phyloP scores from a whole-genome alignment of 2,888 invertebrate species.

The Dioctria linearis region DNA sequence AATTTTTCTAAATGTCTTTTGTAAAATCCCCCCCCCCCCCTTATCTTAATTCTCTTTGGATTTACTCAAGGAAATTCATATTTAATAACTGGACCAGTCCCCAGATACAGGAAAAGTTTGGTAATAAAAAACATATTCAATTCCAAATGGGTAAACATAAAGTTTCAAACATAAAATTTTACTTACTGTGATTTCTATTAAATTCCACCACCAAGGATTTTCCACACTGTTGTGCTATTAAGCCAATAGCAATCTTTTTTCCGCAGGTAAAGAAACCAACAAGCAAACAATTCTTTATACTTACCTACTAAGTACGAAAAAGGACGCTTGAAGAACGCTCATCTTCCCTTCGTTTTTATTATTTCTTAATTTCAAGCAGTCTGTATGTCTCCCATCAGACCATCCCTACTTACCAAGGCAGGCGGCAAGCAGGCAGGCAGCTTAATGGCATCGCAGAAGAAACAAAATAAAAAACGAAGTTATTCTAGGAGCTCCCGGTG shows the following conservation, averaged over 20 bases:
- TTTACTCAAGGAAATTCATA: too few species aligned
- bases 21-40: too few species aligned
- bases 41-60: too few species aligned
- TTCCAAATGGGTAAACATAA: conserved; percentile 4
- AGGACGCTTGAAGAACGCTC: neutral
- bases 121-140: conserved; percentile 4
- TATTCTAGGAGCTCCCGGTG: neutral
- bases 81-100: too few species aligned
- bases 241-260: neutral
- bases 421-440: neutral
- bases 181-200: neutral
- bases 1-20: too few species aligned
- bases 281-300: conserved; percentile 4
- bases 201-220: neutral
- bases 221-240: neutral
- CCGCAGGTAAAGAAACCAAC: neutral
- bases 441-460: neutral
- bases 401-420: neutral
- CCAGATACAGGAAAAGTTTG: too few species aligned
- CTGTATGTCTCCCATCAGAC: neutral
- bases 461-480: neutral
- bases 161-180: neutral
- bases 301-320: conserved; percentile 4
- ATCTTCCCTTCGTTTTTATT: neutral
- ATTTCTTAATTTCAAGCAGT: conserved; percentile 6